Evolutionary conservation across 1,140 invertebrate genomes (phyloP).

Genomic region (Tetramorium parvispinum): DNA sequence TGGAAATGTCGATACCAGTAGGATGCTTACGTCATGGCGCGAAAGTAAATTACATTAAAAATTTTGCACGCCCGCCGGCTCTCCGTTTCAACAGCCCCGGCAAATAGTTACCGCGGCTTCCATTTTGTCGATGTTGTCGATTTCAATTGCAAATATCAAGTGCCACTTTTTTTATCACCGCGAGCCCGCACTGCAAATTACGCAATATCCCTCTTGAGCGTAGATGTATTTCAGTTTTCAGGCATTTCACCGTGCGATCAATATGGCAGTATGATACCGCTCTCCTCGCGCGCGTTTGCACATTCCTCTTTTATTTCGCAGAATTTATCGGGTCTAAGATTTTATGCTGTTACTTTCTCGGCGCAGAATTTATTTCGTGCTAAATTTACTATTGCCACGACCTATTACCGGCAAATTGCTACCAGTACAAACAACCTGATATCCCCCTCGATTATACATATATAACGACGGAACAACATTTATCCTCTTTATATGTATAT

Average conservation of each 20-base stretch:
- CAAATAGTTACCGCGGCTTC: conserved; percentile 60
- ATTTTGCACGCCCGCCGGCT: conserved; percentile 61
- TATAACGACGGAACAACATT: background rate
- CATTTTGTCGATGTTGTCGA: conserved; percentile 58
- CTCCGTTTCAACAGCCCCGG: conserved; percentile 56
- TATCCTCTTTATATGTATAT: background rate
- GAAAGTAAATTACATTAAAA: conserved; percentile 66
- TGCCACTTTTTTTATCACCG: conserved; percentile 62
- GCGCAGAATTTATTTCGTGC: conserved; percentile 15
- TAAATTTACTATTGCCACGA: conserved; percentile 11
- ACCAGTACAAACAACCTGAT: background rate
- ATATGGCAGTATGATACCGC: conserved; percentile 32
- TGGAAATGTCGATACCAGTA: conserved; percentile 63
- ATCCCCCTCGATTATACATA: background rate
- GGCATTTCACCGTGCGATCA: conserved; percentile 52
- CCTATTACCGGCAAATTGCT: background rate
- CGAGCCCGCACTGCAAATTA: conserved; percentile 61
- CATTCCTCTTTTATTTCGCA: conserved; percentile 19
- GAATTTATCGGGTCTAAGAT: conserved; percentile 12
- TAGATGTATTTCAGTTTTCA: conserved; percentile 60
- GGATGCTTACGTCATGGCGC: conserved; percentile 63
- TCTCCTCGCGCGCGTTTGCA: background rate
- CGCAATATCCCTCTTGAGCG: conserved; percentile 54
- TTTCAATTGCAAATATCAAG: conserved; percentile 64
- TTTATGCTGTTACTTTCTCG: background rate